phyloP scores from a whole-genome alignment of 1,140 invertebrate species.

The Drosophila athabasca region DNA sequence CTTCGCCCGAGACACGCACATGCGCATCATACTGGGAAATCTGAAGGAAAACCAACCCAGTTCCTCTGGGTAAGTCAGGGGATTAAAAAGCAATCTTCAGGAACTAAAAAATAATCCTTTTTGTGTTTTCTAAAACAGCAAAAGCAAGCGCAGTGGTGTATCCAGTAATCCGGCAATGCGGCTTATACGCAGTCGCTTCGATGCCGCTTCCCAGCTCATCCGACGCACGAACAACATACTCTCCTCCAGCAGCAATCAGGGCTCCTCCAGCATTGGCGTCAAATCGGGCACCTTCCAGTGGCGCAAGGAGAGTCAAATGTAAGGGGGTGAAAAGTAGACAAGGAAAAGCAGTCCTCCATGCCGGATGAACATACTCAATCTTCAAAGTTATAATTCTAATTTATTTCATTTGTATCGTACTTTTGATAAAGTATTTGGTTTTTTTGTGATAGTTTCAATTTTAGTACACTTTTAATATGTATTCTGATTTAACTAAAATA shows the following conservation, averaged over 20 bases:
- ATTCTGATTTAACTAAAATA: constrained; percentile 63
- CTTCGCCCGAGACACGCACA: constrained; percentile 94
- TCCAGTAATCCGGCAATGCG: constrained; percentile 95
- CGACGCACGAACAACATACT: constrained; percentile 83
- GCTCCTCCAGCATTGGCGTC: constrained; percentile 83
- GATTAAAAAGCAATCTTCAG: too few relatives aligned
- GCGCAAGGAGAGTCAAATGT: constrained; percentile 87
- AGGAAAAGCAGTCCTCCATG: too few relatives aligned
- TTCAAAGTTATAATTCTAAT: constrained; percentile 29
- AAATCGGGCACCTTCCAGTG: constrained; percentile 89
- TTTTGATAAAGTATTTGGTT: constrained; percentile 68
- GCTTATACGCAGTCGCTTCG: constrained; percentile 89
- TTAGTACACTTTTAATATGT: constrained; percentile 65
- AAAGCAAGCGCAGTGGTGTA: constrained; percentile 93
- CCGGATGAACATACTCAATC: constrained; percentile 46
- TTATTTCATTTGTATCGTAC: constrained; percentile 51
- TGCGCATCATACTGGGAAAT: constrained; percentile 93
- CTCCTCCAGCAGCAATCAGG: constrained; percentile 83
- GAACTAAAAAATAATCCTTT: constrained; percentile 5
- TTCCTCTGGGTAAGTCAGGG: constrained; percentile 59
- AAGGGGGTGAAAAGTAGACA: constrained; percentile 22
- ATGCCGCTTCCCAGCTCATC: constrained; percentile 85
- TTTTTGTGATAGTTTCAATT: constrained; percentile 82
- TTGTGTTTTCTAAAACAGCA: constrained; percentile 73
- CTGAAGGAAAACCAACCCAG: constrained; percentile 84